Evolutionary conservation across 1,140 invertebrate genomes (phyloP), one percentile per base, ranked within the genome.

Genomic region (Drosophila trapezifrons): DNA sequence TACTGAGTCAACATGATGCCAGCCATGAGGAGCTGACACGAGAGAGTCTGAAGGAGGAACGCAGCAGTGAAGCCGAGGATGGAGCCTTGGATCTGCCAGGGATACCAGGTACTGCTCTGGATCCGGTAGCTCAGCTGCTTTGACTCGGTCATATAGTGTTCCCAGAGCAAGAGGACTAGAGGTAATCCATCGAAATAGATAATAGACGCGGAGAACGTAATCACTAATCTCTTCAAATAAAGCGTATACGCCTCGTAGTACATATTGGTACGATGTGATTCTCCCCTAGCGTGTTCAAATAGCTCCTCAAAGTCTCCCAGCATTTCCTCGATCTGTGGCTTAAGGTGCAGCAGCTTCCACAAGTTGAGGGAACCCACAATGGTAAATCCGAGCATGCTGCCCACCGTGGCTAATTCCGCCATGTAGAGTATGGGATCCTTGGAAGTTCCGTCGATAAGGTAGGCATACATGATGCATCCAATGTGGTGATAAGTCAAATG

Each of bases 101-200:
- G 86, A 78, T 90, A 90, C 87, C 87, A 90, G 17, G 86, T 79
- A 42, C 75, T 75, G 25, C 82, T 87, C 42, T 90, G 87, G 10
- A 69, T 73, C 4, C 71, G 67, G 54, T 73, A 90, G 0, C 35
- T 52, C 4, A 87, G 17, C 0, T 74, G 22, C 15, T 59, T 15
- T 2, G 49, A 52, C 0, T 70, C 59, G 2, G 37, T 18, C 9
- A 64, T n/a, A 22, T 38, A 55, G 18, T 63, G 9, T 38, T 90
- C 75, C 18, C 75, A 76, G 15, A 71, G 2, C n/a, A 84, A 35
- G n/a, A 73, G 66, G 2, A 64, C 12, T 45, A 87, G 27, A 3
- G 87, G 87, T 25, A 90, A 13, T 0, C 35, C 25, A 54, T 90
- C 80, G 38, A 90, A 90, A 47, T 73, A 83, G 1, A 17, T 7